Evolutionary conservation across 2,113 vertebrate species (phyloP).

Genomic region (Chloropsis hardwickii): DNA sequence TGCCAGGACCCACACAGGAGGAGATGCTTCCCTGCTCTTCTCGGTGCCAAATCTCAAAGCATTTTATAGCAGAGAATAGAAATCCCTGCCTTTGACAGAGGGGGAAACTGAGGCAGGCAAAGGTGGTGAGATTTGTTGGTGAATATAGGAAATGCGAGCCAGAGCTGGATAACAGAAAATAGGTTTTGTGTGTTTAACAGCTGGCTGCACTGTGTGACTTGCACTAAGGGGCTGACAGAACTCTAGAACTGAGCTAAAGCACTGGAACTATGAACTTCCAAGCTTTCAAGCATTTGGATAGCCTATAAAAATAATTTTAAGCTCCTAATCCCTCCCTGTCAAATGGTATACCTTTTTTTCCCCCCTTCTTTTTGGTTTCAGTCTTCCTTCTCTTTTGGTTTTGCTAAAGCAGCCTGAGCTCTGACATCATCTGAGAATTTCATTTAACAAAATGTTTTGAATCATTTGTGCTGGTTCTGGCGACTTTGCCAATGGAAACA

Average conservation of each 20-base stretch:
- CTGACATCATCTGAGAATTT: constrained; percentile 52
- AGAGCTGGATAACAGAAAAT: not conserved
- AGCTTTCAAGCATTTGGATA: constrained; percentile 49
- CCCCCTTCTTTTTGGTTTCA: not conserved
- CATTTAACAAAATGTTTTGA: constrained; percentile 45
- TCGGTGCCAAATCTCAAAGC: accelerated
- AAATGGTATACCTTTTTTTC: not conserved
- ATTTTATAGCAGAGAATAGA: not conserved
- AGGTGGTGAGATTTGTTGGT: not conserved
- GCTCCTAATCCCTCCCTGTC: constrained; percentile 38
- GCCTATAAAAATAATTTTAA: constrained; percentile 51
- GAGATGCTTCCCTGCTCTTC: not conserved
- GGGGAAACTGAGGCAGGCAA: not conserved
- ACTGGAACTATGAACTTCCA: constrained; percentile 39
- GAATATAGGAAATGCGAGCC: not conserved
- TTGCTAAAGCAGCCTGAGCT: constrained; percentile 10
- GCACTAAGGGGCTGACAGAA: constrained; percentile 14
- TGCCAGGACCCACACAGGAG: accelerated
- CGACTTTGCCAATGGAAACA: constrained; percentile 12
- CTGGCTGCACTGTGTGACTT: not conserved
- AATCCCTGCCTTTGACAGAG: not conserved
- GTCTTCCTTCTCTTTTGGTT: not conserved
- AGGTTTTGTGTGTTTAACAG: not conserved
- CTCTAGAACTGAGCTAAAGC: constrained; percentile 8
- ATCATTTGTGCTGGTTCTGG: constrained; percentile 3